Evolutionary conservation across 2,113 vertebrate genomes (phyloP).

Genomic region (Hyla sarda): DNA sequence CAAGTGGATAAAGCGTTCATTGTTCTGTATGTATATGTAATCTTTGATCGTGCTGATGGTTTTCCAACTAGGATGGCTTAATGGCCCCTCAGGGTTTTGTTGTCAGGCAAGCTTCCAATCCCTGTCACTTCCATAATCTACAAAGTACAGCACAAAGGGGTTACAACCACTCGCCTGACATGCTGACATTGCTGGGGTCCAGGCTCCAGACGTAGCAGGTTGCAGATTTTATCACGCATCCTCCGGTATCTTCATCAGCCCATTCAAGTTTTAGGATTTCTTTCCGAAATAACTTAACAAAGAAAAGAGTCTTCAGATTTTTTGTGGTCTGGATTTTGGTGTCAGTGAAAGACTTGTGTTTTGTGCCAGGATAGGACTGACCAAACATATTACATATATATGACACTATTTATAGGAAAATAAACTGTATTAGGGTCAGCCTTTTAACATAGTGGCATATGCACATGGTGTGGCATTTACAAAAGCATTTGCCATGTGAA

Average conservation of each 20-base stretch:
- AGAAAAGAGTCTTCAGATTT: slow-evolving; percentile 23
- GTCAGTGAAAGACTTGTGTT: background rate
- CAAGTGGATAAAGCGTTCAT: slow-evolving; percentile 32
- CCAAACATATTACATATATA: too few relatives aligned
- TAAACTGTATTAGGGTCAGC: background rate
- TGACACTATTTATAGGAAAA: background rate
- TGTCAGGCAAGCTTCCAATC: slow-evolving; percentile 34
- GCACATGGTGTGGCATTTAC: too few relatives aligned
- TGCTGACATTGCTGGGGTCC: background rate
- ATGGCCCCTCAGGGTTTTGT: slow-evolving; percentile 42
- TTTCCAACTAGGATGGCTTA: slow-evolving; percentile 43
- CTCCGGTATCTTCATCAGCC: background rate
- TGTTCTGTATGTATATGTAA: slow-evolving; percentile 42
- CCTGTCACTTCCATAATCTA: slow-evolving; percentile 26
- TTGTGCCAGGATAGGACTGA: background rate
- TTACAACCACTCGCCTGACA: slow-evolving; percentile 23
- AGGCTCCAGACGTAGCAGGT: slow-evolving; percentile 13
- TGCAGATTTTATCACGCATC: slow-evolving; percentile 49
- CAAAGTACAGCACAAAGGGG: background rate
- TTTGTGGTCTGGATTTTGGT: background rate
- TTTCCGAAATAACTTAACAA: background rate
- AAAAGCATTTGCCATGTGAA: too few relatives aligned
- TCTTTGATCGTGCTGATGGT: slow-evolving; percentile 53
- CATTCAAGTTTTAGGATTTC: slow-evolving; percentile 17
- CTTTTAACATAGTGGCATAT: background rate